Percentiles rank a stretch among this genome's conserved stretches.
These are phyloP conservation scores for Chironomus riparius DNA, from an alignment of 2,888 invertebrate species.

Conservation along the genomic window DNA sequence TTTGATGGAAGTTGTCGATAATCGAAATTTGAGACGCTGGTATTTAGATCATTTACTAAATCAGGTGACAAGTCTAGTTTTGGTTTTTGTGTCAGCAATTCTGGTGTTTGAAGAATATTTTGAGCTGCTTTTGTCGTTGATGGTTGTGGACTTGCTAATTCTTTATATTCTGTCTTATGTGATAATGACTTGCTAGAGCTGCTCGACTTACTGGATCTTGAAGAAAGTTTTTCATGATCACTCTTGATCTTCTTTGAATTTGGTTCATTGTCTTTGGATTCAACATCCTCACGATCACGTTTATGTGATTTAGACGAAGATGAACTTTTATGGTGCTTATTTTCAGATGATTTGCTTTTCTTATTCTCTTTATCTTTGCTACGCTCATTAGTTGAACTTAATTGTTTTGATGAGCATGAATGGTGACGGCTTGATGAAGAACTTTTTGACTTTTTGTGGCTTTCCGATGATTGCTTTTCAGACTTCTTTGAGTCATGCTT, in stretches of 20 bases:
- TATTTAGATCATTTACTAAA: constrained; percentile 53
- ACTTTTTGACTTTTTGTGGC: too few relatives aligned
- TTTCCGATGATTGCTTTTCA: not conserved
- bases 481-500: not conserved
- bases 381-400: too few relatives aligned
- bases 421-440: too few relatives aligned
- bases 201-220: too few relatives aligned
- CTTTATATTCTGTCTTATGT: too few relatives aligned
- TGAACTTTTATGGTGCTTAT: constrained; percentile 32
- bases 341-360: constrained; percentile 29
- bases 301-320: constrained; percentile 30
- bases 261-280: constrained; percentile 34
- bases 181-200: too few relatives aligned
- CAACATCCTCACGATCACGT: constrained; percentile 9
- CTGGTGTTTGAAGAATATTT: constrained; percentile 34
- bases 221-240: constrained; percentile 32
- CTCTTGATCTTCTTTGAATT: constrained; percentile 28
- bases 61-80: constrained; percentile 56
- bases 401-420: too few relatives aligned
- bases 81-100: constrained; percentile 50
- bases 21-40: constrained; percentile 63
- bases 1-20: constrained; percentile 50
- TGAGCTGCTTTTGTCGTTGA: not conserved
- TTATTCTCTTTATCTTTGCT: constrained; percentile 37
- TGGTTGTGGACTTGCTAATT: not conserved